Base-by-base conservation (phyloP, 2,113 vertebrate species). In the Cricetomys ansorgei region DNA sequence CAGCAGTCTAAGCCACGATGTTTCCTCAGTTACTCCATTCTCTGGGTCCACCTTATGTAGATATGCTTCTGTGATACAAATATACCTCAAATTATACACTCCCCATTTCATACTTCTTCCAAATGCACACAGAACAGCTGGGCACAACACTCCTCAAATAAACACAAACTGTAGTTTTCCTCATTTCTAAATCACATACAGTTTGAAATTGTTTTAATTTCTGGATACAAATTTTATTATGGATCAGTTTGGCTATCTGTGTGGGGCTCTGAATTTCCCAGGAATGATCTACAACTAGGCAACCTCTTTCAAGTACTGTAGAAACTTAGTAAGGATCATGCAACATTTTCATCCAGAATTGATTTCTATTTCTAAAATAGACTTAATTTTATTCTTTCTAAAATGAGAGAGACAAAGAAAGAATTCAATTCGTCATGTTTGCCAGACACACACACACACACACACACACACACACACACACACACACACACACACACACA, bases 141-240 rank as follows among this genome's bases (percentile, higher is more conserved):
- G 97, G 55, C 76, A 93, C 95, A 98, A 77, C 94, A 94, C 90
- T 77, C 88, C 77, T 65, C 95, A 91, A 91, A 97, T 97, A 97
- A 97, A 97, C 85, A 97, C 88, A 95, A 95, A 90, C 96, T 97
- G 93, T 93, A 98, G 94, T 97, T 95, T 97, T 96, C 81, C 79
- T 94, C 97, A 77, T 96, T 96, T 91, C 95, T 90, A 85, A 96
- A 91, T 79, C 86, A 62, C 93, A 88, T 77, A 0, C 1, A 93
- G 96, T 98, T 96, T 96, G 91, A 97, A 96, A 97, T 97, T 79
- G 92, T 94, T 97, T 96, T 91, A 94, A 91, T 94, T 97, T 40
- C 19, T 7, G 0, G 0, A 73, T 96, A 95, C 69, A 94, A 94
- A 27, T 97, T 98, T 96, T 94, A 96, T 97, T 97, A 97, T 64